Evolutionary conservation across 1,140 invertebrate species (phyloP), one percentile per base, ranked within the genome.

Genomic region (Pseudachorutes palmiensis): DNA sequence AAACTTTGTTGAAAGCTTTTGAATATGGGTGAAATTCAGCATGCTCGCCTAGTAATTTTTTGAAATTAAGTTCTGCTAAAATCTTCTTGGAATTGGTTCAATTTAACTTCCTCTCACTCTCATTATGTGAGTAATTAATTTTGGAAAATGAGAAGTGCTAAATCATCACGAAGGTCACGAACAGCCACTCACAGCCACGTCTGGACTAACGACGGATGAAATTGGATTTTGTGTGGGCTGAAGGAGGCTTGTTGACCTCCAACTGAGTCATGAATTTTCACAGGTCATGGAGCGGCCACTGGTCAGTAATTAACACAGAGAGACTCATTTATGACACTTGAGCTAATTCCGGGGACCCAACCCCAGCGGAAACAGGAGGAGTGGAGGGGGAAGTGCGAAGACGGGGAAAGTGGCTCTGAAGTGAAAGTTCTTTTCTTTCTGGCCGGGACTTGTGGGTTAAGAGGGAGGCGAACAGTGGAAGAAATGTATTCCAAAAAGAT

Each of bases 401-500:
- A 22, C 3, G 24, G 51, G 24, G 24, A 26, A 55, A 55, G 24
- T 14, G 51, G 24, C 5, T 16, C 12, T 5, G 51, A 55, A 55
- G 24, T 16, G 51, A 55, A 55, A 55, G 51, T 55, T 26, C 36
- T 19, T 41, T 19, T 41, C 36, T 19, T 55, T 24, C 51, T 55
- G 12, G 12, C 12, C 3, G 51, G 24, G 51, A 55, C 51, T 55
- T 55, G 12, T 55, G 51, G 51, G 51, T 55, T 55, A 26, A 26
- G 24, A 26, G 36, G 5, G 36, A 41, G 36, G 5, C 5, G 36
- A 41, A 41, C 36, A 41, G 36, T 19, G 24, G 51, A 55, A 62
- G 61, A 62, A 62, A 62, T 62, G 32, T 62, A 62, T 62, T 62
- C 61, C 61, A 62, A 62, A 55, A 55, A 55, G 61, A 62, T 62